Evolutionary conservation across 2,888 invertebrate genomes (phyloP).

Genomic region (Trachelus tabidus): DNA sequence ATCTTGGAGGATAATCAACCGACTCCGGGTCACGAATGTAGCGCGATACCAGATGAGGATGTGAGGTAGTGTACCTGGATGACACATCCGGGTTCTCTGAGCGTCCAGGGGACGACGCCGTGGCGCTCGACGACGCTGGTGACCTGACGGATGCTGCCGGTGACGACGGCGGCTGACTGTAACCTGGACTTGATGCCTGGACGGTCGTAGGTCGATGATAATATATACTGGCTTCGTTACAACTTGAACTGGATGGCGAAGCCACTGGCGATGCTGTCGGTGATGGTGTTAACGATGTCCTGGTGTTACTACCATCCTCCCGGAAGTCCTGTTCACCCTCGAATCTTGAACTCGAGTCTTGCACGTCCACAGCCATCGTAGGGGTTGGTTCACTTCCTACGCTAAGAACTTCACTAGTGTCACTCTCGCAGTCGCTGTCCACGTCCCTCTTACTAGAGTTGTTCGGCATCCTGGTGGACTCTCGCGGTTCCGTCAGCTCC

Average conservation of each 20-base stretch:
- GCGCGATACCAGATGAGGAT: conserved; percentile 12
- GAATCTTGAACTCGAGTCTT: conserved; percentile 20
- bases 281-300: conserved; percentile 30
- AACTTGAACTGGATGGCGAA: conserved; percentile 59
- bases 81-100: conserved; percentile 49
- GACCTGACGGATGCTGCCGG: conserved; percentile 59
- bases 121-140: conserved; percentile 58
- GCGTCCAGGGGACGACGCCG: conserved; percentile 59
- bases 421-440: conserved; percentile 59
- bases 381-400: conserved; percentile 80
- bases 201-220: conserved; percentile 40
- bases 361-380: conserved; percentile 31
- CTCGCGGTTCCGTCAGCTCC: conserved; percentile 11
- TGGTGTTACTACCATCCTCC: conserved; percentile 46
- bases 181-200: conserved; percentile 48
- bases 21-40: conserved; percentile 39
- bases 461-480: neutral
- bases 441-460: conserved; percentile 15
- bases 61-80: conserved; percentile 42
- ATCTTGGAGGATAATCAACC: conserved; percentile 46
- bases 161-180: conserved; percentile 56
- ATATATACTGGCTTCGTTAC: conserved; percentile 41
- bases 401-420: conserved; percentile 82
- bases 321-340: conserved; percentile 31
- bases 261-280: conserved; percentile 48